Percentiles rank a stretch among this genome's conserved stretches.
phyloP scores from a whole-genome alignment of 2,888 invertebrate species.

The Ephialtes manifestator region DNA sequence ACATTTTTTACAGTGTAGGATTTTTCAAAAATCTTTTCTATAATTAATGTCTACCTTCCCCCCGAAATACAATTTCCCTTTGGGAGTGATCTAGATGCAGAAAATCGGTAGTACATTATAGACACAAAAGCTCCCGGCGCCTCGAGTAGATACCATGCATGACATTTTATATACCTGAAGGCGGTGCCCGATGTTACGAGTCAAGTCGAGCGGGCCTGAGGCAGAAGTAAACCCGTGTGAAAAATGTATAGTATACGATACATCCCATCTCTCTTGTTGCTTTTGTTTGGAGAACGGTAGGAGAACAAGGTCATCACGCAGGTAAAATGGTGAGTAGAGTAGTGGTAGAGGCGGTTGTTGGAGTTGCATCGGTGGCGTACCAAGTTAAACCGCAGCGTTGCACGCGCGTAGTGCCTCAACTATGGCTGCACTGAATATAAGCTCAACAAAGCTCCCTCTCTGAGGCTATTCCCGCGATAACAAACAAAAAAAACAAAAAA shows the following conservation, averaged over 20 bases:
- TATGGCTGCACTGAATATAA: constrained; percentile 4
- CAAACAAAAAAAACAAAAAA: background rate
- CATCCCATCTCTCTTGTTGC: constrained; percentile 72
- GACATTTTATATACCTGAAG: background rate
- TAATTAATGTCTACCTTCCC: no score
- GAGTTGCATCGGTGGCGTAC: constrained; percentile 60
- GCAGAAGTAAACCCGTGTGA: constrained; percentile 61
- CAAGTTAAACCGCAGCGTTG: constrained; percentile 45
- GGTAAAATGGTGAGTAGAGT: constrained; percentile 78
- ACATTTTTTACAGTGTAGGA: no score
- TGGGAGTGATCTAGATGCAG: no score
- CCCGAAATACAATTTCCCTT: no score
- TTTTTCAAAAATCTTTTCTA: no score
- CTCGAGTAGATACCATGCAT: background rate
- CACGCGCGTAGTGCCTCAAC: constrained; percentile 25
- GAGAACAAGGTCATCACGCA: constrained; percentile 80
- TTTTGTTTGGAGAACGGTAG: constrained; percentile 80
- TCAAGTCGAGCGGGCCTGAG: constrained; percentile 60
- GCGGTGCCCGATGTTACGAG: constrained; percentile 60
- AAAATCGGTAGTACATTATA: no score
- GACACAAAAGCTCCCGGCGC: no score
- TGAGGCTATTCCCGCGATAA: no score
- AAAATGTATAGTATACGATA: constrained; percentile 46
- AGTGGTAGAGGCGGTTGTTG: constrained; percentile 36
- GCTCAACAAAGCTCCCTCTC: background rate